phyloP scores from a whole-genome alignment of 2,797 vertebrate genomes.

The Hemibagrus guttatus region DNA sequence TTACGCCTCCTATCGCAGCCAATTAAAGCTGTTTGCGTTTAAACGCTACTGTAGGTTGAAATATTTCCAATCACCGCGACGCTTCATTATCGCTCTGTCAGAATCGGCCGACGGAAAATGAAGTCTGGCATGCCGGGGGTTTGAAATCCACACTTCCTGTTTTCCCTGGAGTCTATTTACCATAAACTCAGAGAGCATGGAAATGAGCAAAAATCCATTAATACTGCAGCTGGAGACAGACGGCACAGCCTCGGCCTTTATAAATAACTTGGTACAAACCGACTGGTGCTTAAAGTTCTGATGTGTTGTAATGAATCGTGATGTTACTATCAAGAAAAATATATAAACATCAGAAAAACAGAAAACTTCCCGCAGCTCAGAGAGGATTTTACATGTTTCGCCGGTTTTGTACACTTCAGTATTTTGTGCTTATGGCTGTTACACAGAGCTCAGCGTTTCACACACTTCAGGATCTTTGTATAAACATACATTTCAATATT shows the following conservation, averaged over 20 bases:
- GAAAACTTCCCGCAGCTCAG: neutral
- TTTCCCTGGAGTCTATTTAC: constrained; percentile 59
- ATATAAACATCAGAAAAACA: constrained; percentile 13
- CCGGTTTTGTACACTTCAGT: neutral
- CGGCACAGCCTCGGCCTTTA: neutral
- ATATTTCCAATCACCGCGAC: constrained; percentile 76
- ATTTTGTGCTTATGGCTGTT: neutral
- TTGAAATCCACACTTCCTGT: constrained; percentile 40
- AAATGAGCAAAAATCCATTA: constrained; percentile 49
- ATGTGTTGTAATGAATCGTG: neutral
- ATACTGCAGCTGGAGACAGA: constrained; percentile 34
- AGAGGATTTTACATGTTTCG: neutral
- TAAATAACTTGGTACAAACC: constrained; percentile 7
- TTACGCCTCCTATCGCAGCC: constrained; percentile 74
- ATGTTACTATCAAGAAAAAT: neutral
- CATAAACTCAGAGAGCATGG: constrained; percentile 48
- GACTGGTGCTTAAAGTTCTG: constrained; percentile 17
- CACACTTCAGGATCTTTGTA: neutral
- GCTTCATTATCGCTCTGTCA: constrained; percentile 73
- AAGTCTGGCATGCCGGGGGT: constrained; percentile 49
- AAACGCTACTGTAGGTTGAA: constrained; percentile 73
- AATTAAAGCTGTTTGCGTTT: constrained; percentile 75
- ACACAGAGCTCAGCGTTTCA: neutral
- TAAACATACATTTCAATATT: neutral
- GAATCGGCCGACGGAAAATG: constrained; percentile 57